These are phyloP conservation scores for Phrynosoma platyrhinos DNA, from an alignment of 2,113 vertebrate species.

Conservation along the genomic window DNA sequence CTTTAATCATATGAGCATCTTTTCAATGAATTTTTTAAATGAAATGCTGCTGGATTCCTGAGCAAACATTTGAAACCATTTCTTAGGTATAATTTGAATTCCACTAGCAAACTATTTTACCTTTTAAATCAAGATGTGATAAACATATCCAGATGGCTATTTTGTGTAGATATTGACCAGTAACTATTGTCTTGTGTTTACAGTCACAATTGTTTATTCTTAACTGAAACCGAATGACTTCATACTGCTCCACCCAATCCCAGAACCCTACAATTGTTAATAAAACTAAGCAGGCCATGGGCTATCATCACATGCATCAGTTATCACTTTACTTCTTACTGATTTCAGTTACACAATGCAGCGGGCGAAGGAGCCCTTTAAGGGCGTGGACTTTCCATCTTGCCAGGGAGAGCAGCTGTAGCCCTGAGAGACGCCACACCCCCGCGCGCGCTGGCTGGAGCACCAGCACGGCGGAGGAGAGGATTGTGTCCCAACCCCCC, in stretches of 20 bases:
- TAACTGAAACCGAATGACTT: not conserved
- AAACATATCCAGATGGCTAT: constrained; percentile 11
- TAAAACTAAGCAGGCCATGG: too few relatives aligned
- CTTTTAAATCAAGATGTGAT: constrained; percentile 3
- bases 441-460: too few relatives aligned
- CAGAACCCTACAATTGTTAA: too few relatives aligned
- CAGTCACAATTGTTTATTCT: not conserved
- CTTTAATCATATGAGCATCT: not conserved
- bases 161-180: constrained; percentile 6
- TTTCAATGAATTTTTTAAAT: not conserved
- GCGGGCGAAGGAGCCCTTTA: too few relatives aligned
- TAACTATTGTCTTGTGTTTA: not conserved
- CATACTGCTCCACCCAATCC: not conserved
- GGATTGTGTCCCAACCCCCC: too few relatives aligned
- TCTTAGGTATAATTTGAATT: constrained; percentile 1
- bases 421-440: too few relatives aligned
- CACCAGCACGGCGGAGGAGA: too few relatives aligned
- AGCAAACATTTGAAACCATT: constrained; percentile 16
- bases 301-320: too few relatives aligned
- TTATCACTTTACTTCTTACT: too few relatives aligned
- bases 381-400: too few relatives aligned
- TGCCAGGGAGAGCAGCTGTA: too few relatives aligned
- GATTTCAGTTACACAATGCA: too few relatives aligned
- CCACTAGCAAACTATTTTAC: not conserved
- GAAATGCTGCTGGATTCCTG: not conserved